Evolutionary conservation across 1,140 invertebrate species (phyloP), one percentile per base, ranked within the genome.

Genomic region (Brachionus rotundiformis): DNA sequence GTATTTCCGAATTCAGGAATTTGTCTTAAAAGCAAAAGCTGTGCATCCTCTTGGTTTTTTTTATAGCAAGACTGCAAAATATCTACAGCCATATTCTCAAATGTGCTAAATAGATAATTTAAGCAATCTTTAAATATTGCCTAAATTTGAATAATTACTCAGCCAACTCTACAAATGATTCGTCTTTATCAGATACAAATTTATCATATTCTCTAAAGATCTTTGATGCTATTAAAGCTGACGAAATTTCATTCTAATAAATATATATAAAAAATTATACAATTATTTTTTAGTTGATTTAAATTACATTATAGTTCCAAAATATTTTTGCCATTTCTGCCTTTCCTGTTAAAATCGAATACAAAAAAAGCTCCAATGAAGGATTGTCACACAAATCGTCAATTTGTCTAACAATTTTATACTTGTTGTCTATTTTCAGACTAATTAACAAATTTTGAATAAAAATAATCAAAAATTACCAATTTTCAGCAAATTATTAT

Each of bases 251-350:
- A 79, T 79, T 79, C 76, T 79, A 27, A 16, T 41, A 16, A 19
- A 13, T 31, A 54, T 27, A 79, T 39, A 25, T 13, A 27, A 23
- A n/a, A 36, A 39, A 0, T 31, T 6, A 19, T 0, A 39, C 19
- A 59, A 2, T 19, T 1, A 27, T 19, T 19, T 19, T 49, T 0
- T 79, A 19, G 3, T 16, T 7, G 6, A 31, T 25, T 33, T 31
- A 59, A 41, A 33, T 54, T 68, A 68, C 63, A 36, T 31, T 33
- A n/a, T 68, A 68, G 31, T 68, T 54, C 79, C 59, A 81, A 23
- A 81, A 81, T 27, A 65, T 2, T 65, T 47, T 63, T n/a, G 79
- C 79, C 19, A 81, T 63, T 65, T 81, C 79, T 39, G 41, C 6
- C 41, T 47, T 63, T 11, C 23, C 79, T 13, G 79, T 81, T 31